Conservation (phyloP, 2,113 vertebrate species). For the Verasper variegatus region DNA sequence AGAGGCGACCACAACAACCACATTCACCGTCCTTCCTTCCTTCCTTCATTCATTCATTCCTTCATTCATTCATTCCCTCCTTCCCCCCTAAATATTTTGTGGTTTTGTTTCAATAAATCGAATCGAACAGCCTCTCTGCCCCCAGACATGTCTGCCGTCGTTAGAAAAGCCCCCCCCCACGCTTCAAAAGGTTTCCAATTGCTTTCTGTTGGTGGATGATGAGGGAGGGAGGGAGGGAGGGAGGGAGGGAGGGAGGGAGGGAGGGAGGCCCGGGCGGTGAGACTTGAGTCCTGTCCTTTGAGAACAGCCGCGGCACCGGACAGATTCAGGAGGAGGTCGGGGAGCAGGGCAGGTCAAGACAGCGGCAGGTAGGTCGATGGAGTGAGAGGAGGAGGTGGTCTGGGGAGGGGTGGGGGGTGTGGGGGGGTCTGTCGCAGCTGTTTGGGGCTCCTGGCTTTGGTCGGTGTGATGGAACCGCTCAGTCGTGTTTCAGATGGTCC, state of each 20-base stretch:
- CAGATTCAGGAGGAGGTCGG: constrained; percentile 37
- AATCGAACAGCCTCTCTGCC: constrained; percentile 22
- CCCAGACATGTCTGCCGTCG: constrained; percentile 62
- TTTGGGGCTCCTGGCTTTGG: constrained; percentile 93
- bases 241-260: constrained; percentile 57
- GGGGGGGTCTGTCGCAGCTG: constrained; percentile 82
- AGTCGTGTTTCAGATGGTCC: constrained; percentile 98
- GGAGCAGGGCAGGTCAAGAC: constrained; percentile 3
- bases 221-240: constrained; percentile 49
- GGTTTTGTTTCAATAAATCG: constrained; percentile 51
- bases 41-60: no score
- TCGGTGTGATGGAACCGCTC: constrained; percentile 86
- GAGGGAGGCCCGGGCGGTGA: constrained; percentile 27
- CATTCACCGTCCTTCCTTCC: no score
- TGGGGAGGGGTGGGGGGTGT: constrained; percentile 62
- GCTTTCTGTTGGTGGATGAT: constrained; percentile 67
- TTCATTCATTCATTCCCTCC: no score
- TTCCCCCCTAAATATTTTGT: constrained; percentile 32
- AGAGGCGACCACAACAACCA: constrained; percentile 7
- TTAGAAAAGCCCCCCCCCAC: constrained; percentile 9
- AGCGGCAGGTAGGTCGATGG: constrained; percentile 11
- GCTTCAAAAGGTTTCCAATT: constrained; percentile 66
- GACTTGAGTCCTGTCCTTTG: constrained; percentile 43
- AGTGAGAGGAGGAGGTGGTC: constrained; percentile 62
- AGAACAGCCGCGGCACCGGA: constrained; percentile 51